A percentile compares a stretch with the other conserved stretches of the same genome.
Evolutionary conservation across 2,888 invertebrate genomes (phyloP).

Genomic region (Cremastinae sp.): DNA sequence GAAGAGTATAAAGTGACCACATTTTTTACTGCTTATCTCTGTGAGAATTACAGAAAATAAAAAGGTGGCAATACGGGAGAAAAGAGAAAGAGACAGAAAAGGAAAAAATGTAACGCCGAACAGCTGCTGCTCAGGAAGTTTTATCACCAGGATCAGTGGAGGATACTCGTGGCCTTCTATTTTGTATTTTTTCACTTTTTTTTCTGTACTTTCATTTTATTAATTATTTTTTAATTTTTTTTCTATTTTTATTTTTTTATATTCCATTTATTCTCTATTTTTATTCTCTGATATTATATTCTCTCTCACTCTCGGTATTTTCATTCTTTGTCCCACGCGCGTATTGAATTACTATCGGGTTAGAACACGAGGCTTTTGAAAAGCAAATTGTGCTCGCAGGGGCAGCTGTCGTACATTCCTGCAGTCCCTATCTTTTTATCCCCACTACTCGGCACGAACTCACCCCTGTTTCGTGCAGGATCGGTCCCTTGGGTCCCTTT

Average conservation of each 20-base stretch:
- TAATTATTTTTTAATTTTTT: conserved; percentile 15
- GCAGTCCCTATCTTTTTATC: conserved; percentile 63
- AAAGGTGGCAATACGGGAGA: conserved; percentile 5
- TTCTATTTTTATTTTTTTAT: conserved; percentile 10
- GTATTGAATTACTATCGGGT: conserved; percentile 66
- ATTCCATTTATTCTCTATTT: conserved; percentile 9
- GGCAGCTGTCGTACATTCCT: conserved; percentile 75
- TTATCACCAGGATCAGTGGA: conserved; percentile 70
- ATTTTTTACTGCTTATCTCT: background rate
- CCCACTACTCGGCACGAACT: conserved; percentile 44
- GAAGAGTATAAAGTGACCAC: background rate
- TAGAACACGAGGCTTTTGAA: conserved; percentile 67
- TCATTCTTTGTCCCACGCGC: conserved; percentile 20
- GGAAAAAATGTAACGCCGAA: conserved; percentile 34
- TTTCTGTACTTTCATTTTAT: conserved; percentile 42
- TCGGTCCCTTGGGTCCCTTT: conserved; percentile 8
- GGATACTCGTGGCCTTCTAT: conserved; percentile 57
- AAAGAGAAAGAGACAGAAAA: conserved; percentile 44
- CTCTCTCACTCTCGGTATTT: conserved; percentile 14
- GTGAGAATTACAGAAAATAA: conserved; percentile 57
- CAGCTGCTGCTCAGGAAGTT: conserved; percentile 66
- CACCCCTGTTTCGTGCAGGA: no score
- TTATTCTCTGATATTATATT: conserved; percentile 9
- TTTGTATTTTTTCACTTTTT: conserved; percentile 22
- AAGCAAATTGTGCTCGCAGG: conserved; percentile 70